A percentile compares a stretch with the other conserved stretches of the same genome.
Evolutionary conservation across 2,113 vertebrate species (phyloP).

Genomic region (Dromiciops gliroides): DNA sequence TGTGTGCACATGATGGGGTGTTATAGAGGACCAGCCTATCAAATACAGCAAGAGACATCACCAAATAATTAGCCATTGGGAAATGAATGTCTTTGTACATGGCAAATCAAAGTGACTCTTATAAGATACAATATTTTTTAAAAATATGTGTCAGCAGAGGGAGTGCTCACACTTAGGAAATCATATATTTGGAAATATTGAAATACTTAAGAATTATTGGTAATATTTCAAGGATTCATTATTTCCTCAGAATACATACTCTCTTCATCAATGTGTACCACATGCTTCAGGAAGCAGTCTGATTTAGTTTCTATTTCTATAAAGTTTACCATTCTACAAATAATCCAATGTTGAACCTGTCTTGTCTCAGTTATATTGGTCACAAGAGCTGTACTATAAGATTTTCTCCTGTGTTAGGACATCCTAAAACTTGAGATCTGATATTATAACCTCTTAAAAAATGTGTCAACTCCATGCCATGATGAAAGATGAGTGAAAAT

Average conservation of each 20-base stretch:
- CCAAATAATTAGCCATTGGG: not conserved
- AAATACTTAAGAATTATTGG: not conserved
- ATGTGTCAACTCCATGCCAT: not conserved
- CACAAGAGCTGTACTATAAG: not conserved
- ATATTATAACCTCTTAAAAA: not conserved
- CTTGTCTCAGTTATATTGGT: not conserved
- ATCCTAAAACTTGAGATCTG: not conserved
- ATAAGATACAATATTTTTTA: not conserved
- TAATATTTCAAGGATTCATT: not conserved
- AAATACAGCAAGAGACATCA: not conserved
- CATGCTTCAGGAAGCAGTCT: not conserved
- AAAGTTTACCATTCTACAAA: not conserved
- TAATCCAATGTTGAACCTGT: not conserved
- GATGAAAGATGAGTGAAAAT: not conserved
- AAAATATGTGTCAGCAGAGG: not conserved
- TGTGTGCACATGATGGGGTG: not conserved
- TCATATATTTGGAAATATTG: not conserved
- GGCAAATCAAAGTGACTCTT: not conserved
- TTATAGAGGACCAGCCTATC: not conserved
- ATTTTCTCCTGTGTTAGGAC: not conserved
- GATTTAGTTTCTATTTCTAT: not conserved
- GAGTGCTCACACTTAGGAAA: not conserved
- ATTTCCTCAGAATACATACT: not conserved
- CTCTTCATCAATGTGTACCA: rapidly evolving
- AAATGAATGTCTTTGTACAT: not conserved